Evolutionary conservation across 2,113 vertebrate species (phyloP).

Genomic region (Urocitellus parryii): DNA sequence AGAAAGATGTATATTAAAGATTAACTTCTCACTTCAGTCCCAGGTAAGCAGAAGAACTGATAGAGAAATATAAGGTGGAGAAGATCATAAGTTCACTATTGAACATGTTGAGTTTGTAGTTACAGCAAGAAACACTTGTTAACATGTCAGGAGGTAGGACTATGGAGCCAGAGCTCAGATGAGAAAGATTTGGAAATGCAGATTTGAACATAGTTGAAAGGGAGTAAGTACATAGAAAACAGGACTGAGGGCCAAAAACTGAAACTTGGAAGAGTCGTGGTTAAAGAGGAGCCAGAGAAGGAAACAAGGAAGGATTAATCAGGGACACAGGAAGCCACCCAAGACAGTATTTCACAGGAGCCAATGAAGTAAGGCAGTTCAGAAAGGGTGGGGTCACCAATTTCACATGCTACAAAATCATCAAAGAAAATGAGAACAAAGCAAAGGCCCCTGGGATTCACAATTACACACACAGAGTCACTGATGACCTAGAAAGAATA

Average conservation of each 20-base stretch:
- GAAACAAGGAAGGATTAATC: background rate
- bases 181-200: background rate
- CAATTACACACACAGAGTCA: background rate
- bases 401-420: conserved; percentile 37
- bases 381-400: background rate
- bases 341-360: background rate
- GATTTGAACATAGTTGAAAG: conserved; percentile 2
- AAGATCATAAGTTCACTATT: background rate
- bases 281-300: conserved; percentile 16
- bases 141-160: background rate
- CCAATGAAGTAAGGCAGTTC: background rate
- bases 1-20: background rate
- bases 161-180: background rate
- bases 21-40: background rate
- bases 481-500: conserved; percentile 39
- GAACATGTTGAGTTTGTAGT: background rate
- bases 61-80: background rate
- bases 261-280: background rate
- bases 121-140: background rate
- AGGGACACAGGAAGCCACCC: background rate
- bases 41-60: background rate
- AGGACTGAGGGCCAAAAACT: background rate
- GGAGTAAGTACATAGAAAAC: background rate
- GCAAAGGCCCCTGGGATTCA: background rate
- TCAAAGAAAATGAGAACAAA: conserved; percentile 49